phyloP scores from a whole-genome alignment of 2,888 invertebrate species.

The Drosophila subsilvestris region DNA sequence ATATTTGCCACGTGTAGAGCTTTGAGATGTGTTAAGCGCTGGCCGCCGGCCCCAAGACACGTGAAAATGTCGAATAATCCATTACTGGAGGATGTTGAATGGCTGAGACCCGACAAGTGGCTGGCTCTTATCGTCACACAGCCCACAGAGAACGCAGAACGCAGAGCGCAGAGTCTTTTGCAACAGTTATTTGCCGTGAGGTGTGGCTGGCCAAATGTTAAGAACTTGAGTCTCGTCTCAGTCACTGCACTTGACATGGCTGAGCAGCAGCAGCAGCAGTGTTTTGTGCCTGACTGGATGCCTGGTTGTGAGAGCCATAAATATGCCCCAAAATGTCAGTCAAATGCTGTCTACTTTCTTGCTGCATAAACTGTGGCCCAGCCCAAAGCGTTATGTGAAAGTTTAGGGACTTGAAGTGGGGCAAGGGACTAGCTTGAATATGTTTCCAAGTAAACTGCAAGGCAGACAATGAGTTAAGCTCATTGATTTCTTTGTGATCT shows the following conservation, averaged over 20 bases:
- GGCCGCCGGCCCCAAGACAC: slow-evolving; percentile 34
- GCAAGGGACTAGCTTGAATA: slow-evolving; percentile 1
- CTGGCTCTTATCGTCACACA: slow-evolving; percentile 45
- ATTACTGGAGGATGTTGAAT: slow-evolving; percentile 44
- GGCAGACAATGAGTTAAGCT: slow-evolving; percentile 19
- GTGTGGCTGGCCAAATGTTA: slow-evolving; percentile 2
- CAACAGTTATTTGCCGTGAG: slow-evolving; percentile 1
- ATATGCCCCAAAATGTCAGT: slow-evolving; percentile 25
- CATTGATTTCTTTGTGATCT: neutral
- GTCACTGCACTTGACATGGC: slow-evolving; percentile 40
- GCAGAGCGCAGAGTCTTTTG: neutral
- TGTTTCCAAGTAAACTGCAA: slow-evolving; percentile 17
- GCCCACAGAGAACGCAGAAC: slow-evolving; percentile 4
- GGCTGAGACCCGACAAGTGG: slow-evolving; percentile 24
- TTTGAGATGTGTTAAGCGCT: slow-evolving; percentile 53
- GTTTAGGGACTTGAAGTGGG: slow-evolving; percentile 18
- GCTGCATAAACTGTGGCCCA: slow-evolving; percentile 21
- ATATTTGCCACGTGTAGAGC: slow-evolving; percentile 69
- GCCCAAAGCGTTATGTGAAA: slow-evolving; percentile 7
- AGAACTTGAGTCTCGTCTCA: slow-evolving; percentile 27
- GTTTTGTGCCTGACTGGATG: neutral
- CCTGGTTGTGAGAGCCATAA: slow-evolving; percentile 11
- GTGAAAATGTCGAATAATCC: slow-evolving; percentile 70
- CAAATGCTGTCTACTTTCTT: slow-evolving; percentile 31
- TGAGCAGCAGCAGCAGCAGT: neutral